Conservation (phyloP, 2,888 invertebrate genomes). For the Oscheius sp. region DNA sequence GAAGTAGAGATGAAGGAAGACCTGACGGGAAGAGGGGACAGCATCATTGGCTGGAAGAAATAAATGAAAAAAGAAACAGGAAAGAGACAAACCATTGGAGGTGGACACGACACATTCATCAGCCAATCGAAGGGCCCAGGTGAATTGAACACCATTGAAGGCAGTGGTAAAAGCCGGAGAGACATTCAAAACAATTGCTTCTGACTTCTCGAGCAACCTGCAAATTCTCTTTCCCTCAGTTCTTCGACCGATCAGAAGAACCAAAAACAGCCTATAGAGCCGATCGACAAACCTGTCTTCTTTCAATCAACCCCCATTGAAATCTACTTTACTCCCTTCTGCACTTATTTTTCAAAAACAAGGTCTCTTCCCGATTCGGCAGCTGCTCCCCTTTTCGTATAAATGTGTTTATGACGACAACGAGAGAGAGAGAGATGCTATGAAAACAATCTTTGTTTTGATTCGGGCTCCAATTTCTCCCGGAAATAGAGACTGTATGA, state of each 20-base stretch:
- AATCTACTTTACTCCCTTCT: slow-evolving; percentile 3
- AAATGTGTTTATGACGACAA: not conserved
- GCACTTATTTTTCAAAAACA: not conserved
- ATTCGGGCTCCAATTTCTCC: not conserved
- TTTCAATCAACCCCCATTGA: not conserved
- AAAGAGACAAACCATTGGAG: slow-evolving; percentile 37
- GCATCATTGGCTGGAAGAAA: slow-evolving; percentile 5
- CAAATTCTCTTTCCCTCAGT: slow-evolving; percentile 16
- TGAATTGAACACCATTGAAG: slow-evolving; percentile 68
- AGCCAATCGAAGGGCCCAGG: slow-evolving; percentile 63
- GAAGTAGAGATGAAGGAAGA: slow-evolving; percentile 64
- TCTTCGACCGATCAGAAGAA: not conserved
- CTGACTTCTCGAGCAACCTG: slow-evolving; percentile 62
- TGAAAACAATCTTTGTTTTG: not conserved
- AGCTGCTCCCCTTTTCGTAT: not conserved
- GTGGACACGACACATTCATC: slow-evolving; percentile 52
- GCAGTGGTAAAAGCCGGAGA: slow-evolving; percentile 68
- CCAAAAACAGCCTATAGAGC: not conserved
- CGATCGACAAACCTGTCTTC: slow-evolving; percentile 1
- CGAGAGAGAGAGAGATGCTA: not conserved
- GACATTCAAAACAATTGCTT: slow-evolving; percentile 62
- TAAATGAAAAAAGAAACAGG: not conserved
- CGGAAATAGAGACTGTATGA: not conserved
- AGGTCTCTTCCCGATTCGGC: not conserved
- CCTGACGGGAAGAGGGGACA: slow-evolving; percentile 39